Base-by-base conservation (phyloP, 1,140 invertebrate genomes). In the Leptinotarsa defecta region DNA sequence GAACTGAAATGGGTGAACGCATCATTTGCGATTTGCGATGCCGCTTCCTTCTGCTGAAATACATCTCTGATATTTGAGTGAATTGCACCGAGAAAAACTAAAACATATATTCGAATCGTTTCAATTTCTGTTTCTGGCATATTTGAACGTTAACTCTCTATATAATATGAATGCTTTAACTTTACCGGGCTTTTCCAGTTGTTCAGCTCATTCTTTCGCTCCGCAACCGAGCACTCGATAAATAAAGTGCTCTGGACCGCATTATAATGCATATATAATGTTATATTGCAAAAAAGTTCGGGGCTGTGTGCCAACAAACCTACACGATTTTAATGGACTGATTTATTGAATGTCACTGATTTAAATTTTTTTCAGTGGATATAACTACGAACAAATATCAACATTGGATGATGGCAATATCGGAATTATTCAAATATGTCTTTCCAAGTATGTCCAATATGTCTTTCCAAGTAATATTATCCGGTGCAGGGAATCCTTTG, bases 151-250 rank as follows among this genome's bases (percentile, higher is more conserved):
- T 83, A 84, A 83, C 82, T 84, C 82, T 83, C 83, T 84, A 84
- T 84, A 84, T 84, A 84, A 84, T 84, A 84, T 84, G 82, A 84
- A 84, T 84, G 83, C 83, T 84, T 83, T 83, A 84, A 83, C 82
- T 84, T 84, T 78, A 74, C 74, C 82, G 74, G 79, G 74, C 77
- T 67, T 80, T 80, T 79, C 72, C 78, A 82, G 79, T 78, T 74
- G 82, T 73, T 74, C 83, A 81, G 77, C 69, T 79, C 78, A 75
- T 78, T 81, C 75, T 78, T 83, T 78, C 69, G 22, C 67, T 71
- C 65, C 49, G 22, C 27, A 78, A 71, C 73, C 81, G 82, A 76
- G 70, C 52, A 52, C 34, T 63, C 24, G 34, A 48, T 27, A 22
- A 73, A 77, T 74, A 61, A 70, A 77, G 70, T 71, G 70, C 73